These are phyloP conservation scores for Platycnemis pennipes DNA, from an alignment of 2,888 invertebrate genomes.

Conservation along the genomic window DNA sequence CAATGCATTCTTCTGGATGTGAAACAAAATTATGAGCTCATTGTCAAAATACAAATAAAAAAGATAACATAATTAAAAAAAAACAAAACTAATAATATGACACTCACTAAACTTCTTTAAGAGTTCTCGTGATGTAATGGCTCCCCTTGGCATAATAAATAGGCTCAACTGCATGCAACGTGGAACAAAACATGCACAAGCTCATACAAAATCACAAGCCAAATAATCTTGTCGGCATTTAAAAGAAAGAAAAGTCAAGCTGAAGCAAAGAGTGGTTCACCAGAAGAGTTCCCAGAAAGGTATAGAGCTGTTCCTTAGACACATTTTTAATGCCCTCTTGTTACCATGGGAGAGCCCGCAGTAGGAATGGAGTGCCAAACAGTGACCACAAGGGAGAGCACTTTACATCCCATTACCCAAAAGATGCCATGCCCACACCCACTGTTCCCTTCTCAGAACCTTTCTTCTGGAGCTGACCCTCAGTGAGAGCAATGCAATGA, in stretches of 20 bases:
- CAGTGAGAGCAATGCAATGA: neutral
- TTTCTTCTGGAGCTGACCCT: too few relatives aligned
- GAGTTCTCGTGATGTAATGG: too few relatives aligned
- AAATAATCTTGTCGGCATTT: neutral
- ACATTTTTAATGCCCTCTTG: too few relatives aligned
- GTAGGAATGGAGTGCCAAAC: neutral
- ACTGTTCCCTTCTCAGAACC: neutral
- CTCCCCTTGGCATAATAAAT: neutral
- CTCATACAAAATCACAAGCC: neutral
- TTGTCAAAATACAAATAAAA: too few relatives aligned
- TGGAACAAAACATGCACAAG: neutral
- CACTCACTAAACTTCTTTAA: neutral
- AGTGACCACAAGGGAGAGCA: neutral
- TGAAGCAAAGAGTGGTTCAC: neutral
- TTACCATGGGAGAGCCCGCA: neutral
- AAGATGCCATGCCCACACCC: neutral
- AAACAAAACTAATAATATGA: too few relatives aligned
- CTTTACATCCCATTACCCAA: neutral
- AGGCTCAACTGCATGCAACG: neutral
- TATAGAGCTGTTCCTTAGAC: neutral
- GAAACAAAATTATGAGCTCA: too few relatives aligned
- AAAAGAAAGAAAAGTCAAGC: neutral
- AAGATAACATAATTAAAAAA: too few relatives aligned
- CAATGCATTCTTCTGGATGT: too few relatives aligned
- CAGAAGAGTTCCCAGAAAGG: neutral